Percentiles rank a stretch among this genome's conserved stretches.
Conservation (phyloP, 1,140 invertebrate species). For the Trachelipus rathkii region DNA sequence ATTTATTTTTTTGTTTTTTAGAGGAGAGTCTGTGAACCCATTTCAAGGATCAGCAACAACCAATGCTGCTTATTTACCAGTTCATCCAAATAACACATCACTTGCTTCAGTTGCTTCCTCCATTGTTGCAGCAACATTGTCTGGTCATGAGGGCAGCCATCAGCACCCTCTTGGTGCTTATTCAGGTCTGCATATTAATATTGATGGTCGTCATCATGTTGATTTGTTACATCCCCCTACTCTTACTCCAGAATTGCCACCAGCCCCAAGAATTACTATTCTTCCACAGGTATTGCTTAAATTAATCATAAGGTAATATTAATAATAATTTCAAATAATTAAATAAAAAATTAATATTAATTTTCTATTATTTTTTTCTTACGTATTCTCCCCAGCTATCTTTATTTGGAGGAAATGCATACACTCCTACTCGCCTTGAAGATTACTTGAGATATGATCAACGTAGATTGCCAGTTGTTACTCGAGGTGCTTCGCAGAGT, state of each 20-base stretch:
- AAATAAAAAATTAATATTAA: not conserved
- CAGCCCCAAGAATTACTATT: constrained; percentile 40
- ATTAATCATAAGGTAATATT: too few relatives aligned
- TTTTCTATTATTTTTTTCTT: not conserved
- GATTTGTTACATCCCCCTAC: constrained; percentile 35
- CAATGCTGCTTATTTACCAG: constrained; percentile 25
- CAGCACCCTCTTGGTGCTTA: constrained; percentile 25
- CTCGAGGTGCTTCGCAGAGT: constrained; percentile 64
- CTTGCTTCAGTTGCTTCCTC: constrained; percentile 36
- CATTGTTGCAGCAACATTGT: constrained; percentile 30
- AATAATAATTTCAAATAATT: not conserved
- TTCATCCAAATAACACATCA: constrained; percentile 35
- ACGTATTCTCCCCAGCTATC: constrained; percentile 20
- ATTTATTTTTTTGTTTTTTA: too few relatives aligned
- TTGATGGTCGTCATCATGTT: constrained; percentile 29
- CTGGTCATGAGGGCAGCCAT: constrained; percentile 13
- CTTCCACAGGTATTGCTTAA: constrained; percentile 26
- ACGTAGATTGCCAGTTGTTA: constrained; percentile 42
- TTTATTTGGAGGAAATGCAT: constrained; percentile 31
- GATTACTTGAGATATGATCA: constrained; percentile 40
- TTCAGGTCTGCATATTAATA: constrained; percentile 29
- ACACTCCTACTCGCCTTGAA: constrained; percentile 36
- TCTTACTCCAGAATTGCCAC: constrained; percentile 40
- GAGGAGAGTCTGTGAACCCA: not conserved
- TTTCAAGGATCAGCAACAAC: not conserved